Evolutionary conservation across 1,140 invertebrate genomes (phyloP), one percentile per base, ranked within the genome.

Genomic region (Diorhabda carinulata): DNA sequence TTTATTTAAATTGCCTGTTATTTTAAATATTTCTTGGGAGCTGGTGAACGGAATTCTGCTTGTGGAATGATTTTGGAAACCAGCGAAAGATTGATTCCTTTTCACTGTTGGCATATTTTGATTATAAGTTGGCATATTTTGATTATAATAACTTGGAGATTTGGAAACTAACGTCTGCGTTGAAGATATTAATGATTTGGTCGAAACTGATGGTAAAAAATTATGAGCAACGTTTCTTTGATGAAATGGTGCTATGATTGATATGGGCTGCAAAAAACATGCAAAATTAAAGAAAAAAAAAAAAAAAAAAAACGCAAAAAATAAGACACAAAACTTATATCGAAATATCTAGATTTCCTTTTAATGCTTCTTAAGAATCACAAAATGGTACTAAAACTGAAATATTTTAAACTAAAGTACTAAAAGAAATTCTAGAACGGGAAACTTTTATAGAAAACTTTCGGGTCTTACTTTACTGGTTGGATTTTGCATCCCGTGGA

Each of bases 401-500:
- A 7, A 56, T n/a, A 60, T 9, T 6, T 6, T 40, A 60, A 60
- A 8, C 6, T 9, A 6, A 2, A 43, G 61, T 43, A 42, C 5
- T 63, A 66, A 7, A 59, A 61, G 64, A 60, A 70, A 10, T 60
- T 25, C 25, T 10, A 57, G 3, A 5, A 44, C 0, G 4, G 9
- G 8, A 52, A 9, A 40, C 40, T 57, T 9, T 41, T 45, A 7
- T 4, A 60, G 41, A 10, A 56, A 25, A 42, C 25, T 64, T 10
- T 7, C 2, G 42, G 2, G 4, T 40, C 80, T 83, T 88, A 96
- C 94, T 90, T 95, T 95, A 82, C 93, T 94, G 76, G 92, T 92
- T 73, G 93, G 90, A 78, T 91, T 90, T 84, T 94, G 92, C 77
- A 95, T 89, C 76, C 93, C 93, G 82, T 96, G 93, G 86, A 96